A percentile compares a stretch with the other conserved stretches of the same genome.
These are phyloP conservation scores for Hemaris fuciformis DNA, from an alignment of 2,888 invertebrate species.

Conservation along the genomic window DNA sequence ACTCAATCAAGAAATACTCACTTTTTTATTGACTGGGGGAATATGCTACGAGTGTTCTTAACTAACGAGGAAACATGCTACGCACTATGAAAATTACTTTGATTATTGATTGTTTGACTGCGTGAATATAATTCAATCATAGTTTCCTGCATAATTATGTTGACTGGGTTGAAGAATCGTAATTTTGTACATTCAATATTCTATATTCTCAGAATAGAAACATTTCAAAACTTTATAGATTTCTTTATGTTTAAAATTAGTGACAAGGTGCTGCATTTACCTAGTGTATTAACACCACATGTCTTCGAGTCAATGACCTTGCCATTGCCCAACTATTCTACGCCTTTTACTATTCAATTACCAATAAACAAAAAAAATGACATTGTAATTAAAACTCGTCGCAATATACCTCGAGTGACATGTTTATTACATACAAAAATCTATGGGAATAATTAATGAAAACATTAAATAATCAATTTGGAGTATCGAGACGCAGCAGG, in stretches of 20 bases:
- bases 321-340: too few species aligned
- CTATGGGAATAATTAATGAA: background rate
- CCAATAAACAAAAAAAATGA: background rate
- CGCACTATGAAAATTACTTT: background rate
- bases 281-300: too few species aligned
- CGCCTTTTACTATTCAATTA: too few species aligned
- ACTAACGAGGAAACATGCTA: background rate
- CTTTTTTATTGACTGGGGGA: background rate
- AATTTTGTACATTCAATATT: too few species aligned
- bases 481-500: slow-evolving; percentile 24
- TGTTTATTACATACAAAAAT: background rate
- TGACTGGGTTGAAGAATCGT: too few species aligned
- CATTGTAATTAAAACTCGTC: background rate
- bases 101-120: background rate
- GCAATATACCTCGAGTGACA: background rate
- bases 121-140: too few species aligned
- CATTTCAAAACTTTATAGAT: too few species aligned
- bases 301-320: too few species aligned
- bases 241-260: too few species aligned
- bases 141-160: too few species aligned
- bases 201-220: too few species aligned
- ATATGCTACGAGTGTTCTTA: background rate
- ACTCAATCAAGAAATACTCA: background rate
- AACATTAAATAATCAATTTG: background rate
- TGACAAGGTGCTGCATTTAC: too few species aligned